A percentile compares a stretch with the other conserved stretches of the same genome.
phyloP scores from a whole-genome alignment of 2,888 invertebrate species.

The Phengaris alcon region DNA sequence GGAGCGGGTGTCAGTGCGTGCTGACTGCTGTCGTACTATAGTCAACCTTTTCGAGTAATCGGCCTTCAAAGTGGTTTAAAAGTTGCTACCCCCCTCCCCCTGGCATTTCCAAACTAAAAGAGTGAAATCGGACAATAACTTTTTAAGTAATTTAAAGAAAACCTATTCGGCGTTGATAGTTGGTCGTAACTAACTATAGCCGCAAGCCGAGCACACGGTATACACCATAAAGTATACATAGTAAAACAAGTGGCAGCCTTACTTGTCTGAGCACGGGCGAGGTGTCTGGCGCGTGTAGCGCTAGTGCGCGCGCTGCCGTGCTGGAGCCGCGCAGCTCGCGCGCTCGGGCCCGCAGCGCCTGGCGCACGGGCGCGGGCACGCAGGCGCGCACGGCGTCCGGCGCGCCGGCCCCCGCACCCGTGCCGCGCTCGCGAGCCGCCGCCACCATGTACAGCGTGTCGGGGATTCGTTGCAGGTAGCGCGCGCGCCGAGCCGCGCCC shows the following conservation, averaged over 20 bases:
- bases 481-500: slow-evolving; percentile 80
- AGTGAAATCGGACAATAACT: too few species aligned
- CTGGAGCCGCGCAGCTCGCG: slow-evolving; percentile 89
- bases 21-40: too few species aligned
- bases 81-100: too few species aligned
- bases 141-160: too few species aligned
- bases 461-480: slow-evolving; percentile 90
- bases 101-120: too few species aligned
- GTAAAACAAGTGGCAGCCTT: background rate
- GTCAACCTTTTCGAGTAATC: too few species aligned
- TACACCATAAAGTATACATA: background rate
- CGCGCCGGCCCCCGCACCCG: slow-evolving; percentile 34
- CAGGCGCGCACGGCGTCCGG: slow-evolving; percentile 43
- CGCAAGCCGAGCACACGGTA: background rate
- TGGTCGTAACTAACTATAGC: too few species aligned
- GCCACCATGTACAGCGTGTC: slow-evolving; percentile 94
- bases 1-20: slow-evolving; percentile 31
- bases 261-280: slow-evolving; percentile 86
- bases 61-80: too few species aligned
- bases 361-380: slow-evolving; percentile 86
- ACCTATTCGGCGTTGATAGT: too few species aligned
- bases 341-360: slow-evolving; percentile 91
- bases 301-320: slow-evolving; percentile 88
- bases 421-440: slow-evolving; percentile 43
- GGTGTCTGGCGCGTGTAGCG: slow-evolving; percentile 86